Base-by-base conservation (phyloP, 30 jellyfish, hydroid and myxozoan species). In the Hydractinia symbiolongicarpus region DNA sequence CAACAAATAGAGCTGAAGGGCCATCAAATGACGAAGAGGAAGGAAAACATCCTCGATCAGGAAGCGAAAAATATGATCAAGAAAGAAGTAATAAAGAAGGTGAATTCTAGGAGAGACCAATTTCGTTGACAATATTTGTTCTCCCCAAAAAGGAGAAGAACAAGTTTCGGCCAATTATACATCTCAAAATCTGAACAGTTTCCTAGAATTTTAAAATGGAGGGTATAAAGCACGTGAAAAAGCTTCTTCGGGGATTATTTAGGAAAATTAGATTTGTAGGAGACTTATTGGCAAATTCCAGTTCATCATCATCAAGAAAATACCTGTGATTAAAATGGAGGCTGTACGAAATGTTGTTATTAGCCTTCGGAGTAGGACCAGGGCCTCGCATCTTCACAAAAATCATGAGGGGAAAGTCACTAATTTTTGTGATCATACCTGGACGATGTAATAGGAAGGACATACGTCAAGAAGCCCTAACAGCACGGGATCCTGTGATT, bases 331-430 rank as follows among this genome's bases (percentile, higher is more conserved):
- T 67, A 10, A 15, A 21, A 21, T 67, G 78, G 78, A 21, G 51
- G 50, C 78, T 67, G 14, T 67, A 67, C 78, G 78, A 67, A 67
- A 67, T 67, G 78, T 15, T 13, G 1, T 1, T 58, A 58, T 17
- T 58, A 58, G 69, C 69, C 69, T 58, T 58, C 19, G 51, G 78
- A 10, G 78, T 15, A 20, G 51, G 51, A 16, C 78, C 78, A 20
- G 78, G 78, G 11, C 78, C 78, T 11, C 19, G 78, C 14, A 67
- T 67, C 51, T 67, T 67, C 11, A 67, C 78, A 67, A 67, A 67
- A 21, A 1, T 67, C 14, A 15, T 4, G 51, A 67, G 4, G 21
- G 21, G 78, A 21, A 67, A 21, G 21, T 49, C 21, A 49, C n/a
- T 67, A 49, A 67, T 67, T 13, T 10, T 13, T 16, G 51, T 67